A percentile compares a stretch with the other conserved stretches of the same genome.
These are phyloP conservation scores for Thalassaphorura encarpata DNA, from an alignment of 1,140 invertebrate species.

Conservation along the genomic window DNA sequence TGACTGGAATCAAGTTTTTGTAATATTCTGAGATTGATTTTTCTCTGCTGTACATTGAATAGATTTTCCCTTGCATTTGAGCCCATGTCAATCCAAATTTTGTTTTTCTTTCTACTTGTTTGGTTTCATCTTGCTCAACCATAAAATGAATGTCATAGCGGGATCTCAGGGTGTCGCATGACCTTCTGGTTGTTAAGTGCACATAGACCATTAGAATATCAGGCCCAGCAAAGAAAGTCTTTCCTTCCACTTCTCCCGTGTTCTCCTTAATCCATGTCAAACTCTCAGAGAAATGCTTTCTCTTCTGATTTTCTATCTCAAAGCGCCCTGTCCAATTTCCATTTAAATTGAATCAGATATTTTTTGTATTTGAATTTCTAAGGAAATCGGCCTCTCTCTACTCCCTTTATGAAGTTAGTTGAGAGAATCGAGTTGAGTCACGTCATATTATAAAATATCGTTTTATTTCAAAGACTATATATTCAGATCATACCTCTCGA, in stretches of 20 bases:
- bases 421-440: background rate
- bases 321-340: too few species aligned
- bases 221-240: conserved; percentile 4
- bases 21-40: conserved; percentile 10
- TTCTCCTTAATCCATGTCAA: conserved; percentile 10
- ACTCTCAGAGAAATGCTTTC: background rate
- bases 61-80: conserved; percentile 2
- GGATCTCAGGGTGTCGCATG: conserved; percentile 1
- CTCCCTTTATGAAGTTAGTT: too few species aligned
- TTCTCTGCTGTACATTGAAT: conserved; percentile 8
- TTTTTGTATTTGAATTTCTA: too few species aligned
- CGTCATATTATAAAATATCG: background rate
- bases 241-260: background rate
- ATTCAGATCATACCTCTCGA: background rate
- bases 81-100: too few species aligned
- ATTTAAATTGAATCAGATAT: too few species aligned
- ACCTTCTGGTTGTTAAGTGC: conserved; percentile 2
- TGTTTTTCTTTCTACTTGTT: too few species aligned
- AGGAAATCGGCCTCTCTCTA: too few species aligned
- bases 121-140: background rate
- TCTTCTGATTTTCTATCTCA: background rate
- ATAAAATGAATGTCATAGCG: background rate
- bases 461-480: background rate
- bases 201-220: background rate
- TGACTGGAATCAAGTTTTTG: conserved; percentile 1